Conservation (phyloP, 2,888 invertebrate species). For the Carcina quercana region DNA sequence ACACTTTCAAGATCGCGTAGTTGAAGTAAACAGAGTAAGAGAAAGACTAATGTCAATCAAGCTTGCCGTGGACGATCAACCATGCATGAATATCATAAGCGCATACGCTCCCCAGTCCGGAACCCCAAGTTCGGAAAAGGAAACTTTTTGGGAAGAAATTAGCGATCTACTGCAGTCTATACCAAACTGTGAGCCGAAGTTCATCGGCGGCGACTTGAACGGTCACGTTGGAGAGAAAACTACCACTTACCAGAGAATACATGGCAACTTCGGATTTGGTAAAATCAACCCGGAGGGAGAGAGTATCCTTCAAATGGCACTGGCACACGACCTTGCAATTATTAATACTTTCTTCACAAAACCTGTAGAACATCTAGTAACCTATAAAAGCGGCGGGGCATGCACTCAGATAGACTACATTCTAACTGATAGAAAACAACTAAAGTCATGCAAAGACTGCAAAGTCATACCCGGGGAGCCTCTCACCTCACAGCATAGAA, state of each 20-base stretch:
- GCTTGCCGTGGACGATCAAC: slow-evolving; percentile 2
- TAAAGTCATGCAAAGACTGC: slow-evolving; percentile 10
- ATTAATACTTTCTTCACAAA: too few species aligned
- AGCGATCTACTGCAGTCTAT: slow-evolving; percentile 1
- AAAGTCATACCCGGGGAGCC: slow-evolving; percentile 17
- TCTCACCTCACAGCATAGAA: slow-evolving; percentile 9
- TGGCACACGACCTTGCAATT: too few species aligned
- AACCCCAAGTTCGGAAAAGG: background rate
- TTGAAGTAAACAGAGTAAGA: background rate
- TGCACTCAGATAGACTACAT: slow-evolving; percentile 13
- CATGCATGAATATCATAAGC: background rate
- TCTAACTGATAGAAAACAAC: background rate
- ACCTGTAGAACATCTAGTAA: too few species aligned
- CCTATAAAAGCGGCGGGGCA: too few species aligned
- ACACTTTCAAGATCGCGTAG: background rate
- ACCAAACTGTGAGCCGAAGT: slow-evolving; percentile 5
- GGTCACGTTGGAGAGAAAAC: slow-evolving; percentile 8
- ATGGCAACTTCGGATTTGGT: slow-evolving; percentile 9
- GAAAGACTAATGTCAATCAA: slow-evolving; percentile 1
- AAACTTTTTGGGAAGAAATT: slow-evolving; percentile 8
- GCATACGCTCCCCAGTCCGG: slow-evolving; percentile 7
- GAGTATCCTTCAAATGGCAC: too few species aligned
- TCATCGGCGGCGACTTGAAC: background rate
- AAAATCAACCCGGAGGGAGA: too few species aligned
- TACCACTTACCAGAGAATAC: slow-evolving; percentile 8